Base-by-base conservation (phyloP, 2,113 vertebrate genomes). In the Atlantisia rogersi region DNA sequence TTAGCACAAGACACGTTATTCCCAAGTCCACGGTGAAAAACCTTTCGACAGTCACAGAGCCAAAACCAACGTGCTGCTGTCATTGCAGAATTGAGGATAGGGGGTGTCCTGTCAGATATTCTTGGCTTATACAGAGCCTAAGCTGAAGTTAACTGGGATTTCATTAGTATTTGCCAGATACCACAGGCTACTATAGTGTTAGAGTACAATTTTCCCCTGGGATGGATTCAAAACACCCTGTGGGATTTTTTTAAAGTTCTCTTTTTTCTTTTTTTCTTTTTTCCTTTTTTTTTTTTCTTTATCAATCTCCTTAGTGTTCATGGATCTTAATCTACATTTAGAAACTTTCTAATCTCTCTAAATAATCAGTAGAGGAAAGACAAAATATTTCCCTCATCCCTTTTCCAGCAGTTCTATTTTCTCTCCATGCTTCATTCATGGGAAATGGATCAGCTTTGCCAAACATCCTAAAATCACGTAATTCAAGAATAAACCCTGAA, bases 121-220 rank as follows among this genome's bases (percentile, higher is more conserved):
- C 37, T 78, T 71, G 78, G 52, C 20, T 78, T 16, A 28, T 80
- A 25, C 9, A 37, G 39, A 68, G 10, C 13, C 44, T 39, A 44
- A 65, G 4, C 6, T 83, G 71, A 85, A 82, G 15, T 74, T 74
- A 59, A 20, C 32, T 78, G 69, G 10, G 28, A 84, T 83, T 93
- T 96, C 13, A 11, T 93, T 75, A 59, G 11, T 70, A 42, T 86
- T 88, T 93, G n/a, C 52, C n/a, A 69, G 53, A 20, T 90, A 50
- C 5, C 13, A 40, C 20, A 48, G 56, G 37, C 20, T 56, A 28
- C 24, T 50, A 8, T n/a, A 14, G 31, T 16, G 21, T 74, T n/a
- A 53, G 8, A 64, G 5, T 58, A 53, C 17, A 48, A 4, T 78
- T 87, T 87, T 78, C 19, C 4, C 10, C 42, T 83, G 37, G 6